Percentiles rank a stretch among this genome's conserved stretches.
phyloP scores from a whole-genome alignment of 2,113 vertebrate genomes.

The Lichenostomus cassidix region DNA sequence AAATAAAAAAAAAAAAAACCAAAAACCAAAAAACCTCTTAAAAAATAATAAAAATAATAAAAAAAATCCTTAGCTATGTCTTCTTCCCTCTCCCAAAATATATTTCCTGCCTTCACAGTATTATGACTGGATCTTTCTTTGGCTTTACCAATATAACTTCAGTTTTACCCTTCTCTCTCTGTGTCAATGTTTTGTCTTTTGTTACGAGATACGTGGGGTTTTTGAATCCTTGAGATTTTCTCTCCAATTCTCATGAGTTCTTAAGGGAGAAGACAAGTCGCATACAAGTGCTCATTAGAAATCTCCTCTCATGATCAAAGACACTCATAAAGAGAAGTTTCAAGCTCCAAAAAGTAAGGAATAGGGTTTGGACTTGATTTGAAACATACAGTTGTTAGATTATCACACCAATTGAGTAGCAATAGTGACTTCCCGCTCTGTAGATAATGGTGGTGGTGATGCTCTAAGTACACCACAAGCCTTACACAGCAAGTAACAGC shows the following conservation, averaged over 20 bases:
- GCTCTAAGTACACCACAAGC: neutral
- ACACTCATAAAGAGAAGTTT: neutral
- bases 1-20: neutral
- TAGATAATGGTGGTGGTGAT: neutral
- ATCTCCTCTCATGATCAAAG: neutral
- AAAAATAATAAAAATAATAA: no score
- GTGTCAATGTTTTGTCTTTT: neutral
- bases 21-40: neutral
- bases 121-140: neutral
- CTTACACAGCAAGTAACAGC: neutral
- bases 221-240: neutral
- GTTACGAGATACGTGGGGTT: neutral
- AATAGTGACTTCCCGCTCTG: neutral
- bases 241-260: neutral
- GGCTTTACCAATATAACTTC: neutral
- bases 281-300: neutral
- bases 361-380: neutral
- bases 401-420: neutral
- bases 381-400: neutral
- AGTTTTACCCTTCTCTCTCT: neutral
- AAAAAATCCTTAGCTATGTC: neutral
- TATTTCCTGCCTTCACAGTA: neutral
- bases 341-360: neutral
- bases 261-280: neutral
- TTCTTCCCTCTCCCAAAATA: neutral